Conservation (phyloP, 2,888 invertebrate species). For the Lingula anatina region DNA sequence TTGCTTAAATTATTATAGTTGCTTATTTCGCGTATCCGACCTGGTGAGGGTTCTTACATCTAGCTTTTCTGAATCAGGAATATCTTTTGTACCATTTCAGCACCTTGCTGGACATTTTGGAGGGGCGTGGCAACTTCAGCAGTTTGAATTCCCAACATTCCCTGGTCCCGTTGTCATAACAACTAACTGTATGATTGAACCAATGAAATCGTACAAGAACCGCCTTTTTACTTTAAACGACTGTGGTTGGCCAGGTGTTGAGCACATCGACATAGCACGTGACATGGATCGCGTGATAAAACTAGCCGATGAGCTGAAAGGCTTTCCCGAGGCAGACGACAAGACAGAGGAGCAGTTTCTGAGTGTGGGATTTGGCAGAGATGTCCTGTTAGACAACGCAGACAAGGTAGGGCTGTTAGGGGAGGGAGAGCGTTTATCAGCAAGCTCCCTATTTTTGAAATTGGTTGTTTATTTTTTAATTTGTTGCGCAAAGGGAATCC, state of each 20-base stretch:
- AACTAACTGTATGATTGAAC: constrained; percentile 30
- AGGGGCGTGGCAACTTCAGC: constrained; percentile 28
- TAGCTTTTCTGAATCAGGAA: no score
- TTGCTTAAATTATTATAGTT: no score
- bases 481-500: no score
- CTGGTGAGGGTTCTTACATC: no score
- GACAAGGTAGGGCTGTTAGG: not conserved
- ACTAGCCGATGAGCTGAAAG: not conserved
- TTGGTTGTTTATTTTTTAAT: no score
- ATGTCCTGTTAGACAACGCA: not conserved
- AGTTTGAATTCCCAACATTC: constrained; percentile 24
- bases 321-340: not conserved
- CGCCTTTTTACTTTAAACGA: constrained; percentile 27
- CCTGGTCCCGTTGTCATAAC: constrained; percentile 27
- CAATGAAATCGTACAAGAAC: constrained; percentile 21
- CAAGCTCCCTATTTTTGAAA: no score
- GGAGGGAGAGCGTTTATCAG: no score
- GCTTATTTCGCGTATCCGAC: no score
- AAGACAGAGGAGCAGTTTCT: not conserved
- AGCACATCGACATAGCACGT: not conserved
- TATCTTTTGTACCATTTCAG: no score
- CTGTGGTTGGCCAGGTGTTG: not conserved
- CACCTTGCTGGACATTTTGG: constrained; percentile 27
- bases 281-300: not conserved
- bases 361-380: not conserved